Evolutionary conservation across 2,113 vertebrate species (phyloP).

Genomic region (Gasterosteus aculeatus): DNA sequence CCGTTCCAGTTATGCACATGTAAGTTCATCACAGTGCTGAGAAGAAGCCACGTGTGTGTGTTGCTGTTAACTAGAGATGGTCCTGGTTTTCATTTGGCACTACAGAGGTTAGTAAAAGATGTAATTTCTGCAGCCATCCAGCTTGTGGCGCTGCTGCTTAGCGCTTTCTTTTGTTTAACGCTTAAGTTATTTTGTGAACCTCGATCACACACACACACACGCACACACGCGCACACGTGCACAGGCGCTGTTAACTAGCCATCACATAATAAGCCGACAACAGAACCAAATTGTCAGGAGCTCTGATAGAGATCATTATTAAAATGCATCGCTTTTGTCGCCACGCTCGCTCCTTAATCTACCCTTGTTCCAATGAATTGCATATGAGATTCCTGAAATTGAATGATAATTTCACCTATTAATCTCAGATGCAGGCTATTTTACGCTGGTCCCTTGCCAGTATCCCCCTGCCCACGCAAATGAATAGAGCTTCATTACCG

Average conservation of each 20-base stretch:
- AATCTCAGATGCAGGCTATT: constrained; percentile 97
- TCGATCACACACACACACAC: constrained; percentile 15
- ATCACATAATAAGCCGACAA: constrained; percentile 92
- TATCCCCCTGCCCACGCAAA: constrained; percentile 81
- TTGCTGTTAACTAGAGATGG: neutral
- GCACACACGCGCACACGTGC: constrained; percentile 8
- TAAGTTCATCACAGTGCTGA: neutral
- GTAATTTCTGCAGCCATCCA: constrained; percentile 46
- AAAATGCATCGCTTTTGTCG: constrained; percentile 91
- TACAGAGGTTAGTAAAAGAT: neutral
- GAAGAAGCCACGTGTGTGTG: neutral
- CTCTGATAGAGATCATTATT: constrained; percentile 84
- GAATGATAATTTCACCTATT: constrained; percentile 99
- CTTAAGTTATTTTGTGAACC: constrained; percentile 12
- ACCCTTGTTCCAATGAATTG: constrained; percentile 94
- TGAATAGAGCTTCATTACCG: constrained; percentile 99
- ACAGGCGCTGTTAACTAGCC: constrained; percentile 86
- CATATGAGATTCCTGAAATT: constrained; percentile 98
- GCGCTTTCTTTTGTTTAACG: constrained; percentile 19
- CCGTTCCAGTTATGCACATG: neutral
- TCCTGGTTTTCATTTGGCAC: neutral
- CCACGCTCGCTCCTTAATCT: constrained; percentile 93
- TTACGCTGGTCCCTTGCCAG: constrained; percentile 87
- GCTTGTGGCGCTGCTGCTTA: constrained; percentile 61
- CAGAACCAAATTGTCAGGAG: constrained; percentile 78